Evolutionary conservation across 1,140 invertebrate species (phyloP).

Genomic region (Ectropis grisescens): DNA sequence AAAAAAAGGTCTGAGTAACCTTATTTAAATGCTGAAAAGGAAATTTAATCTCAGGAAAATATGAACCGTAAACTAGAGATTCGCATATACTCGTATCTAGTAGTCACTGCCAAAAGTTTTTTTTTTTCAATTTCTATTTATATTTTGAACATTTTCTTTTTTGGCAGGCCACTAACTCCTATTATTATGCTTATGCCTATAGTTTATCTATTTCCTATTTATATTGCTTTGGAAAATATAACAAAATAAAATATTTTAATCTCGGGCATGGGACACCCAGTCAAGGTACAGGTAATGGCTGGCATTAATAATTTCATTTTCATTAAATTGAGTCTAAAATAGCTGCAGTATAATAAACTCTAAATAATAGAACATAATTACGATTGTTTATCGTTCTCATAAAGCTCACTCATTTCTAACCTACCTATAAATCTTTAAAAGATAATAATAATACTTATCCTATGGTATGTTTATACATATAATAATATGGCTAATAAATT

Average conservation of each 20-base stretch:
- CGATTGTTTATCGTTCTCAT: conserved; percentile 38
- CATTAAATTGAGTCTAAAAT: conserved; percentile 38
- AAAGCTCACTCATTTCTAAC: conserved; percentile 64
- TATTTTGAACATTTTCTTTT: too few species aligned
- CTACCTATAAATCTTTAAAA: conserved; percentile 62
- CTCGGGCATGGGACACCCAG: conserved; percentile 22
- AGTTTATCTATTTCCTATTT: conserved; percentile 42
- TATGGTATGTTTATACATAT: conserved; percentile 69
- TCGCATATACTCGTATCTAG: conserved; percentile 16
- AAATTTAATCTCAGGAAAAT: conserved; percentile 38
- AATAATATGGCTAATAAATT: conserved; percentile 63
- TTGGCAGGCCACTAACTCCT: conserved; percentile 53
- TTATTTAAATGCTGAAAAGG: conserved; percentile 51
- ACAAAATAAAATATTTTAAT: conserved; percentile 43
- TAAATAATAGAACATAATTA: conserved; percentile 26
- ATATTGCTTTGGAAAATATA: conserved; percentile 63
- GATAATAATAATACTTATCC: conserved; percentile 60
- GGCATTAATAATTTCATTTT: conserved; percentile 34
- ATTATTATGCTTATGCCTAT: conserved; percentile 48
- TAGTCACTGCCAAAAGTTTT: conserved; percentile 46
- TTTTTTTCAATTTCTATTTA: too few species aligned
- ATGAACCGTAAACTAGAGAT: background rate
- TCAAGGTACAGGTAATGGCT: conserved; percentile 50
- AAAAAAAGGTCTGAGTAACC: background rate
- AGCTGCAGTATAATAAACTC: conserved; percentile 29